Conservation (phyloP, 2,797 vertebrate genomes). For the Gymnoscopelus microlampas region DNA sequence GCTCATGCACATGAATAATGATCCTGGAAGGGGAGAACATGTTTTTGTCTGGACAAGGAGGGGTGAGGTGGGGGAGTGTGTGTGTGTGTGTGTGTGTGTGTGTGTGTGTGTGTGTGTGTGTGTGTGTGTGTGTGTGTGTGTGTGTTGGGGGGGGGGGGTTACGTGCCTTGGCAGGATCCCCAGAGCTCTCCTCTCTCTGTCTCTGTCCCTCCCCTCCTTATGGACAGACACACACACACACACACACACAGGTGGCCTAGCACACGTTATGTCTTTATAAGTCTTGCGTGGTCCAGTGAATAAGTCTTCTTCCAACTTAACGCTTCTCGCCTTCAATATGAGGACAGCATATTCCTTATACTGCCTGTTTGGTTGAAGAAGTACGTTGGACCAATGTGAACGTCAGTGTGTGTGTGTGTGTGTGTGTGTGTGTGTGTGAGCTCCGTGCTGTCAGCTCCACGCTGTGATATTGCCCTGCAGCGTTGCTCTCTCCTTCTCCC, state of each 20-base stretch:
- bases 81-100: no score
- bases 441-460: background rate
- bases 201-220: background rate
- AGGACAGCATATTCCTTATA: slow-evolving; percentile 14
- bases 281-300: slow-evolving; percentile 20
- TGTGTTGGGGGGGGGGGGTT: slow-evolving; percentile 21
- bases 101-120: no score
- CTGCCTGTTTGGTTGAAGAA: background rate
- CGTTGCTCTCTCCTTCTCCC: slow-evolving; percentile 17
- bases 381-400: no score
- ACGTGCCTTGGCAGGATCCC: slow-evolving; percentile 21
- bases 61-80: background rate
- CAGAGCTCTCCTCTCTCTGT: slow-evolving; percentile 24
- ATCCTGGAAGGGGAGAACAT: slow-evolving; percentile 51
- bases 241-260: slow-evolving; percentile 37
- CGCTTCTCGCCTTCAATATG: slow-evolving; percentile 17
- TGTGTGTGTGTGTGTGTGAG: slow-evolving; percentile 2
- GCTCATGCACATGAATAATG: slow-evolving; percentile 65
- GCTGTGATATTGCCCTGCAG: slow-evolving; percentile 14
- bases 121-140: slow-evolving; percentile 14
- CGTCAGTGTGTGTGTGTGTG: no score
- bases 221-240: background rate
- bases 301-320: slow-evolving; percentile 27
- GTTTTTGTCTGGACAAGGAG: slow-evolving; percentile 33
- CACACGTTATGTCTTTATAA: slow-evolving; percentile 23